Evolutionary conservation across 2,797 vertebrate genomes (phyloP), one percentile per base, ranked within the genome.

Genomic region (Periophthalmus magnuspinnatus): DNA sequence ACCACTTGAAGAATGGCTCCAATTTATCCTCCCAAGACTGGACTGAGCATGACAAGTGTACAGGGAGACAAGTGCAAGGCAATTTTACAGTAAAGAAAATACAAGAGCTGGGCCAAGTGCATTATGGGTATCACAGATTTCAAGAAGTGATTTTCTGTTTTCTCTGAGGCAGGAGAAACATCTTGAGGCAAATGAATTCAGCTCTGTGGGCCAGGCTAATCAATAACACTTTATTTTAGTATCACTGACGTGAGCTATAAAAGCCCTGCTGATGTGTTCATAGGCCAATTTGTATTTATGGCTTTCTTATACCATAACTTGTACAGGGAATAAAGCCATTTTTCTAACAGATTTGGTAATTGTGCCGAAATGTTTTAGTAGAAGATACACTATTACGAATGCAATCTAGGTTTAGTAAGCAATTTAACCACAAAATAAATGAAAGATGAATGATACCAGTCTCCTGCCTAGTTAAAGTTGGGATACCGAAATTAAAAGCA

Each of bases 11-110:
- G 75, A 74, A 86, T 90, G 84, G 73, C 72, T 81, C 82, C 87
- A 64, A 88, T 91, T 87, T 90, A 82, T 89, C 77, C 75, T 88
- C 79, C 64, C 8, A 65, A 83, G 83, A 72, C 79, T 80, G 56
- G 67, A 68, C 78, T 77, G 77, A 74, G 68, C 48, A 68, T 83
- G 84, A 79, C 79, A 80, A 55, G 75, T 74, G 78, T 65, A 56
- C 61, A 70, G 71, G 74, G 67, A 16, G 33, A 38, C 45, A n/a
- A 33, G 9, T 72, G 71, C 33, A 59, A 57, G 70, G 69, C 28
- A 61, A 59, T 38, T 74, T 80, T 45, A 74, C 33, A 0, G 28
- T 21, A 24, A 45, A 48, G 38, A 59, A 28, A 54, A 66, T 28
- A 36, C 21, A 59, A n/a, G 58, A 45, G 65, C 73, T 65, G 21